phyloP scores from a whole-genome alignment of 1,140 invertebrate genomes.

The Hormaphis cornu region DNA sequence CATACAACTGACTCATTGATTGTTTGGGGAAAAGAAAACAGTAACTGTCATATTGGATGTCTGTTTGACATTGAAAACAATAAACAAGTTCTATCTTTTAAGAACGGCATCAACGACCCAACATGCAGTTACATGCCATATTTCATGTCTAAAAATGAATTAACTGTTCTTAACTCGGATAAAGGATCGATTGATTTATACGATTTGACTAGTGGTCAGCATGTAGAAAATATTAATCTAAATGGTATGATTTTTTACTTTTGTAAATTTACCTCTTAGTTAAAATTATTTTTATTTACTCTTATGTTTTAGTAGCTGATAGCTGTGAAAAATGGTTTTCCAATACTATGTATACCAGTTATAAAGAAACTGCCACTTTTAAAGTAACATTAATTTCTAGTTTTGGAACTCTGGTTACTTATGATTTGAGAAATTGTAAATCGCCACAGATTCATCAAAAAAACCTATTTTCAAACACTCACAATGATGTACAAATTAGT shows the following conservation, averaged over 20 bases:
- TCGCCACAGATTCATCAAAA: neutral
- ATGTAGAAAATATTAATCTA: neutral
- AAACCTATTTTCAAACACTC: neutral
- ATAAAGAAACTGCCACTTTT: neutral
- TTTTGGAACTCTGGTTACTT: neutral
- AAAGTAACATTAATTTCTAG: constrained; percentile 9
- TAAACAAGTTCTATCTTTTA: neutral
- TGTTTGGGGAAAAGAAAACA: constrained; percentile 14
- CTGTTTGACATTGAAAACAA: constrained; percentile 4
- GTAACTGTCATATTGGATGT: neutral
- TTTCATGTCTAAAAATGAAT: constrained; percentile 5
- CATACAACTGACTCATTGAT: neutral
- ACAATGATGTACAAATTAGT: neutral
- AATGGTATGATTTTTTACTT: no score
- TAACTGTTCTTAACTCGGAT: constrained; percentile 10
- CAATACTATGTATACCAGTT: constrained; percentile 5
- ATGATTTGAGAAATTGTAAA: constrained; percentile 5
- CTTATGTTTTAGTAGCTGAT: neutral
- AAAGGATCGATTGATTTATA: constrained; percentile 1
- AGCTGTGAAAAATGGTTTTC: constrained; percentile 5
- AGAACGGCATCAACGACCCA: neutral
- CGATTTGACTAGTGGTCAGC: neutral
- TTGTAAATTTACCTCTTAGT: no score
- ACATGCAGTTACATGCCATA: neutral
- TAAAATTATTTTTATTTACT: no score